A percentile compares a stretch with the other conserved stretches of the same genome.
Conservation (phyloP, 2,113 vertebrate genomes). For the Willisornis vidua region DNA sequence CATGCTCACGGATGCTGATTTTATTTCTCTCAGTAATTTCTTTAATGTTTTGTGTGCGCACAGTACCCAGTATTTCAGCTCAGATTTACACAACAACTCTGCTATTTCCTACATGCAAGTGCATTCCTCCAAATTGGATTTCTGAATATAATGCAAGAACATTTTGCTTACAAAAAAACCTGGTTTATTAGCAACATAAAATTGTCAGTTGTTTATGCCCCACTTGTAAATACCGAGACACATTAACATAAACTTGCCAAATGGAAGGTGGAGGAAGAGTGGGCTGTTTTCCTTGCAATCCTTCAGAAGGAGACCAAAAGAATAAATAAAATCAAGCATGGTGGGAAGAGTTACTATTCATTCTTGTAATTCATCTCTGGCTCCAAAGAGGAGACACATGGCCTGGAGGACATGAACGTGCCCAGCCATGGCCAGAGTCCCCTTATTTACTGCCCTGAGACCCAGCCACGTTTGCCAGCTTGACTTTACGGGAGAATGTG, state of each 20-base stretch:
- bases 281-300: not conserved
- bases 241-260: constrained; percentile 64
- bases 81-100: constrained; percentile 51
- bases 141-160: constrained; percentile 59
- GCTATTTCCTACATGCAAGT: constrained; percentile 29
- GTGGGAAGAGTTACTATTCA: not conserved
- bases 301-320: not conserved
- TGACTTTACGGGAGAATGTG: constrained; percentile 23
- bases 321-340: constrained; percentile 34
- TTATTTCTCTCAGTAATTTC: constrained; percentile 47
- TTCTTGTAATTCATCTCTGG: constrained; percentile 5
- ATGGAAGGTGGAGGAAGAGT: not conserved
- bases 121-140: constrained; percentile 43
- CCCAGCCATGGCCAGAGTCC: not conserved
- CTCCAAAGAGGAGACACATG: constrained; percentile 6
- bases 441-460: constrained; percentile 58
- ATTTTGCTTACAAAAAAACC: constrained; percentile 60
- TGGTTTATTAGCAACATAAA: constrained; percentile 71
- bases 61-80: constrained; percentile 18
- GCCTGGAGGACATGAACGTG: not conserved
- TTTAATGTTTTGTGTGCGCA: constrained; percentile 9
- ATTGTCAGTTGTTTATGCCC: constrained; percentile 54
- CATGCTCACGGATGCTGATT: not conserved
- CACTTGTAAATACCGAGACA: constrained; percentile 64
- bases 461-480: constrained; percentile 15